These are phyloP conservation scores for Toxotes lorentzi DNA, from an alignment of 2,797 vertebrate species.

Conservation along the genomic window DNA sequence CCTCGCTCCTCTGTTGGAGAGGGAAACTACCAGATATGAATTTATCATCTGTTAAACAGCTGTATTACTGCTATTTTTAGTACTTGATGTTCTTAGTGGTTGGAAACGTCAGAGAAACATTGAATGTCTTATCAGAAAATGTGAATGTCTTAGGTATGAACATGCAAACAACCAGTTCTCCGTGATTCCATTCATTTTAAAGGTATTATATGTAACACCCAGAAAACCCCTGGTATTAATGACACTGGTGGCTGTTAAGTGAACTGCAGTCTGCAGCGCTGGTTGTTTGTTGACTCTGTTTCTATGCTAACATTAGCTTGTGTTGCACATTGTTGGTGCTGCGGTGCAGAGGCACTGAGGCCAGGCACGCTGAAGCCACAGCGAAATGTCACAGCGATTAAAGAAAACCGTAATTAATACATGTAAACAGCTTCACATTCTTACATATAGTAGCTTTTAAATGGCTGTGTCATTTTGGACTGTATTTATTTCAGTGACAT, in stretches of 20 bases:
- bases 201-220: neutral
- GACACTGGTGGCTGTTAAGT: too few relatives aligned
- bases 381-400: too few relatives aligned
- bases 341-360: too few relatives aligned
- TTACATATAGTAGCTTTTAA: too few relatives aligned
- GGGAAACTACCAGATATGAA: neutral
- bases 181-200: constrained; percentile 12
- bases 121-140: constrained; percentile 37
- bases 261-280: too few relatives aligned
- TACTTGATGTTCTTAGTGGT: neutral
- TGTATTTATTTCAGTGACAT: constrained; percentile 26
- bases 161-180: neutral
- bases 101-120: neutral
- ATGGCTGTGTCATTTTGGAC: neutral
- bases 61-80: neutral
- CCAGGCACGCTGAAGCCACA: too few relatives aligned
- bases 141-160: constrained; percentile 17
- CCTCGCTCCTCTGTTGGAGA: neutral
- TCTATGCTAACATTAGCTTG: too few relatives aligned
- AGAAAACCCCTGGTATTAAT: too few relatives aligned
- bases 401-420: too few relatives aligned
- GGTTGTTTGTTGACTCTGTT: too few relatives aligned
- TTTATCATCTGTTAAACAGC: neutral
- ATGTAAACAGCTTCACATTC: too few relatives aligned
- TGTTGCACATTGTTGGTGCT: too few relatives aligned